Conservation (phyloP, 1,140 invertebrate species). For the Drosophila mojavensis region DNA sequence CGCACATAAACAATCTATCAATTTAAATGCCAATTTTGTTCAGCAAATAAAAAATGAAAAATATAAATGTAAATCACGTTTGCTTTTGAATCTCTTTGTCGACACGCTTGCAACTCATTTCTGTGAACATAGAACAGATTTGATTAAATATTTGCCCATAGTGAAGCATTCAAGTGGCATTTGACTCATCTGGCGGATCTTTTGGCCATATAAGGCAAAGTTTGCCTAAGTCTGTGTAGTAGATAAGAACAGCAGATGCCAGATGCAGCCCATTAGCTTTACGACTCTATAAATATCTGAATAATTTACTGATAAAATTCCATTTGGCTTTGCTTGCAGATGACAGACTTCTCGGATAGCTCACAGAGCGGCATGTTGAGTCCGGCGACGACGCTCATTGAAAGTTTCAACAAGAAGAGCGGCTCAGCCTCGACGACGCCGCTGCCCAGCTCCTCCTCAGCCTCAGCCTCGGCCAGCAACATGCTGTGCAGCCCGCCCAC, state of each 20-base stretch:
- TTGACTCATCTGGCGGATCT: background rate
- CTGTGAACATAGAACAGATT: slow-evolving; percentile 5
- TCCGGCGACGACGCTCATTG: slow-evolving; percentile 77
- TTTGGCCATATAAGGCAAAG: slow-evolving; percentile 37
- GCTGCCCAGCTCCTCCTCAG: slow-evolving; percentile 15
- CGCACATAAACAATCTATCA: background rate
- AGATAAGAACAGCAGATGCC: background rate
- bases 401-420: slow-evolving; percentile 83
- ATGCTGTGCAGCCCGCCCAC: slow-evolving; percentile 36
- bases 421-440: slow-evolving; percentile 34
- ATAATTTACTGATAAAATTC: slow-evolving; percentile 1
- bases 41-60: background rate
- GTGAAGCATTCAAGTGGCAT: background rate
- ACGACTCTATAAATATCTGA: background rate
- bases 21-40: background rate
- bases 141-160: background rate
- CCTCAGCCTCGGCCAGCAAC: slow-evolving; percentile 1
- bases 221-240: background rate
- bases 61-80: slow-evolving; percentile 11
- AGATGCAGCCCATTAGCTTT: background rate
- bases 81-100: background rate
- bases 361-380: slow-evolving; percentile 74
- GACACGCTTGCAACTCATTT: background rate
- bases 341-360: slow-evolving; percentile 84
- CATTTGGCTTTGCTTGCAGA: slow-evolving; percentile 49